phyloP scores from a whole-genome alignment of 2,113 vertebrate genomes.

The Platanista minor region DNA sequence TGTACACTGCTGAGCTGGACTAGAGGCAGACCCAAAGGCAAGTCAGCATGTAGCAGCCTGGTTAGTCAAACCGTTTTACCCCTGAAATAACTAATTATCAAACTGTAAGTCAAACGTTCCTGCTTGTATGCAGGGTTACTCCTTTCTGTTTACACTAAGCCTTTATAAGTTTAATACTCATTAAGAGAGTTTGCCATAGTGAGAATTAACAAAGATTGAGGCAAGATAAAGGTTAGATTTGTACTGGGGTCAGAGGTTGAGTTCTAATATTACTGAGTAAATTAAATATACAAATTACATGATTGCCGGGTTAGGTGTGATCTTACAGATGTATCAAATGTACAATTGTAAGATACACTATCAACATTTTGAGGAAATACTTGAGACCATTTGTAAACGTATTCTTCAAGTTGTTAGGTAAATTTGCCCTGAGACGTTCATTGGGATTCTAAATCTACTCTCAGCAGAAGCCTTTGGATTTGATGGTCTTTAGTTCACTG shows the following conservation, averaged over 20 bases:
- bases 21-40: background rate
- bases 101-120: background rate
- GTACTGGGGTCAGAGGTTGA: background rate
- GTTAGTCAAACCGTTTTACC: background rate
- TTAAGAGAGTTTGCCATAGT: background rate
- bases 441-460: background rate
- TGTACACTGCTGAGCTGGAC: background rate
- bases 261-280: background rate
- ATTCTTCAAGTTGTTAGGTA: background rate
- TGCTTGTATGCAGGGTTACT: background rate
- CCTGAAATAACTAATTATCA: background rate
- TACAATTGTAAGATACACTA: background rate
- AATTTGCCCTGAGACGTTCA: background rate
- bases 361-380: background rate
- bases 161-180: background rate
- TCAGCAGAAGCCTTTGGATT: background rate
- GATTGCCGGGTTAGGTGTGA: background rate
- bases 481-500: background rate
- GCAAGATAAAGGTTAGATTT: background rate
- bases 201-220: slow-evolving; percentile 2
- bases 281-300: background rate
- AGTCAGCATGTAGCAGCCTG: background rate
- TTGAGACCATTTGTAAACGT: background rate
- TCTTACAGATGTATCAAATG: background rate
- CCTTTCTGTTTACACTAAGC: background rate